Evolutionary conservation across 2,797 vertebrate species (phyloP), one percentile per base, ranked within the genome.

Genomic region (Neosalanx taihuensis): DNA sequence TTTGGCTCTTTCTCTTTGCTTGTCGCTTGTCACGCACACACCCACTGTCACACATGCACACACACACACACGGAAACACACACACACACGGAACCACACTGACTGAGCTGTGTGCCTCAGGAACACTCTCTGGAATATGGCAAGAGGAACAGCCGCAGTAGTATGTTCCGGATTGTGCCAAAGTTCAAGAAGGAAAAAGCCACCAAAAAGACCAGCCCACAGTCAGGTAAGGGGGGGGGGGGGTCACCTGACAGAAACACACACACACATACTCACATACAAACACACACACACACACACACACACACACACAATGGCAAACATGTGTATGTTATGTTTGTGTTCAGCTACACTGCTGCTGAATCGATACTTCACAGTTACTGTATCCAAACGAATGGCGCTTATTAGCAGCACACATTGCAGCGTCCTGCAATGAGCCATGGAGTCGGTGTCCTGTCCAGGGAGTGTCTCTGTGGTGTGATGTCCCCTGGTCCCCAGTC

Each of bases 101-200:
- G 84, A 92, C 79, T 86, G 83, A 88, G 90, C 87, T 73, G 88
- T 89, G 78, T 92, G 85, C 87, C 90, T 79, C 90, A 99, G 97
- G 96, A 98, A 82, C 94, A 91, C 77, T 93, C 96, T 72, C 89
- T 98, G 93, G 97, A 97, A 86, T 98, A 96, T 76, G 92, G 93
- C 86, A 99, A 99, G 93, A 96, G 97, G 92, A 97, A 98, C 89
- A 98, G 92, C 84, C 96, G 94, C 88, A 95, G 95, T 90, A 94
- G 96, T 67, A 94, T 99, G 89, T 99, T 99, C 77, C 96, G 96
- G 77, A 99, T 98, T 77, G 97, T 98, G 85, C 97, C 97, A 92
- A 99, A 98, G 85, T 99, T 99, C 94, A 99, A 99, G 93, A 99
- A 98, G 87, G 97, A 99, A 81, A 99, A 97, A 84, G 84, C 89